Evolutionary conservation across 2,797 vertebrate genomes (phyloP).

Genomic region (Cetoscarus ocellatus): DNA sequence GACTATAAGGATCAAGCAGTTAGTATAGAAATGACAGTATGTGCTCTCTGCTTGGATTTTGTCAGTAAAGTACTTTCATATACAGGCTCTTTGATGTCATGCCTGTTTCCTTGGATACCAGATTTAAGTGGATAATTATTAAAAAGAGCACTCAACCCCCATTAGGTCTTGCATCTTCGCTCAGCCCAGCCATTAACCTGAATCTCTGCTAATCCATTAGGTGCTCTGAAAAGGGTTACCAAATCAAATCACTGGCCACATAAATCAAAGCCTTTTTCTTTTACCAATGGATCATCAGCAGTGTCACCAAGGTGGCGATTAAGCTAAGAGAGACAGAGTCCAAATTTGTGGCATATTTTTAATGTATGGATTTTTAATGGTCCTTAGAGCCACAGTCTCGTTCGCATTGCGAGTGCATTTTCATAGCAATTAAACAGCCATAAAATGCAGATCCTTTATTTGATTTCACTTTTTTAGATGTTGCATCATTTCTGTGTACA

Average conservation of each 20-base stretch:
- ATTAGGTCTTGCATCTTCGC: slow-evolving; percentile 29
- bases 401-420: too few relatives aligned
- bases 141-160: slow-evolving; percentile 40
- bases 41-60: too few relatives aligned
- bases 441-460: too few relatives aligned
- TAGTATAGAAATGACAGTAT: too few relatives aligned
- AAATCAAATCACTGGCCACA: slow-evolving; percentile 68
- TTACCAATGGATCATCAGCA: slow-evolving; percentile 22
- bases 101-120: slow-evolving; percentile 36
- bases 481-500: slow-evolving; percentile 27
- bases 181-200: slow-evolving; percentile 61
- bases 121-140: slow-evolving; percentile 59
- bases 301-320: slow-evolving; percentile 31
- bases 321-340: slow-evolving; percentile 23
- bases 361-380: too few relatives aligned
- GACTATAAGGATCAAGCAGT: too few relatives aligned
- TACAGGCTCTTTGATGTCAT: slow-evolving; percentile 63
- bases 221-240: slow-evolving; percentile 61
- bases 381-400: too few relatives aligned
- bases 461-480: too few relatives aligned
- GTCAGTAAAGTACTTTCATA: slow-evolving; percentile 30
- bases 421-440: too few relatives aligned
- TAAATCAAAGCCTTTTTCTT: slow-evolving; percentile 63
- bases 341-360: slow-evolving; percentile 1
- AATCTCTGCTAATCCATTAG: slow-evolving; percentile 67